These are phyloP conservation scores for Liasis olivaceus DNA, from an alignment of 2,797 vertebrate species.

Conservation along the genomic window DNA sequence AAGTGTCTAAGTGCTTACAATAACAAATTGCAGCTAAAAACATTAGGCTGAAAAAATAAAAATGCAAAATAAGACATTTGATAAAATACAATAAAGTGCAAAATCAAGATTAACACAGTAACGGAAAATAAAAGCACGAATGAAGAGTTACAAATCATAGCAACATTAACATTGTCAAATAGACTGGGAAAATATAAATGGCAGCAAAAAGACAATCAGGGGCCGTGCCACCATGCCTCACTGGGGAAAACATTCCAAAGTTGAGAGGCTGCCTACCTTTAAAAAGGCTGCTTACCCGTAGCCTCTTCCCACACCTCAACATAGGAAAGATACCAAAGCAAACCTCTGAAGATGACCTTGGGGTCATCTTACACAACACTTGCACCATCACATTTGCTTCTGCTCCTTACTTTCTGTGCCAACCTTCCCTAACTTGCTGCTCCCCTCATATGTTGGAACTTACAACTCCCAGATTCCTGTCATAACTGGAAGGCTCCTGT, in stretches of 20 bases:
- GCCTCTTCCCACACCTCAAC: background rate
- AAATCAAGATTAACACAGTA: background rate
- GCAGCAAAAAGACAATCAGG: background rate
- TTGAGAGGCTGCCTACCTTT: background rate
- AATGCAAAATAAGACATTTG: background rate
- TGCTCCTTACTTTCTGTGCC: background rate
- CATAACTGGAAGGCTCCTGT: background rate
- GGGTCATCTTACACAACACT: background rate
- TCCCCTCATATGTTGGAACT: background rate
- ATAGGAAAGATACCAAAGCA: background rate
- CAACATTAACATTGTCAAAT: background rate
- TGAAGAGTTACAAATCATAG: background rate
- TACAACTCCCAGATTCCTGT: background rate
- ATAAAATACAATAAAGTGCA: background rate
- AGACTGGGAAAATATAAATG: background rate
- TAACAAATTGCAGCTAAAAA: background rate
- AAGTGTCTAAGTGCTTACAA: background rate
- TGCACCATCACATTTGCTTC: background rate
- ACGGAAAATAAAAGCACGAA: background rate
- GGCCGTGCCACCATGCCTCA: background rate
- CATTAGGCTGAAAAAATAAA: background rate
- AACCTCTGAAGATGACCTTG: background rate
- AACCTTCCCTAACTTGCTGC: background rate
- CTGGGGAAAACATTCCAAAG: background rate
- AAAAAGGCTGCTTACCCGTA: background rate